These are phyloP conservation scores for Drosophila formosana DNA, from an alignment of 2,888 invertebrate genomes.

Conservation along the genomic window DNA sequence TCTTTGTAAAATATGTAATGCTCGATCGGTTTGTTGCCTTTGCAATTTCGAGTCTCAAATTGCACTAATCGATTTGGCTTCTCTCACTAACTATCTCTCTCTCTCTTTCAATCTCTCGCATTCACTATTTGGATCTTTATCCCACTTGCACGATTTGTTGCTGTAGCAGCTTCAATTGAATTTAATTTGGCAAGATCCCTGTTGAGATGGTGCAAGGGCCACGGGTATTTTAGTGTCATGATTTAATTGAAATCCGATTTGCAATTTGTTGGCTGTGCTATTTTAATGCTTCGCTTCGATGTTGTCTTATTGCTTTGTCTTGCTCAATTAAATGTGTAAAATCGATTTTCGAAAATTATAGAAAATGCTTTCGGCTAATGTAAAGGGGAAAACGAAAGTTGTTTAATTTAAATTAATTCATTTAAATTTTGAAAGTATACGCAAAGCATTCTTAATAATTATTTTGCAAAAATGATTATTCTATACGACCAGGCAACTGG, in stretches of 20 bases:
- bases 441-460: background rate
- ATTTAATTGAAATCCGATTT: constrained; percentile 75
- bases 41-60: constrained; percentile 76
- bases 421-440: background rate
- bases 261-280: constrained; percentile 57
- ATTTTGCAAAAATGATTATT: background rate
- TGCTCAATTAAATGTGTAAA: constrained; percentile 47
- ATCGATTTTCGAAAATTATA: constrained; percentile 37
- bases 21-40: constrained; percentile 57
- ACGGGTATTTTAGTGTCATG: constrained; percentile 74
- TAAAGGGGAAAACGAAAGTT: constrained; percentile 6
- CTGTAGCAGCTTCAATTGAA: constrained; percentile 70
- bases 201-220: constrained; percentile 30
- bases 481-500: constrained; percentile 22
- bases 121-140: constrained; percentile 7
- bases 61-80: constrained; percentile 67
- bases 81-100: constrained; percentile 18
- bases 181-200: constrained; percentile 69
- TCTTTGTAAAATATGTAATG: constrained; percentile 38
- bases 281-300: constrained; percentile 62
- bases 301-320: constrained; percentile 38
- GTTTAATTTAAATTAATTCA: background rate
- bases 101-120: constrained; percentile 2
- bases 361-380: constrained; percentile 15
- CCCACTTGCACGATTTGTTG: constrained; percentile 46